phyloP scores from a whole-genome alignment of 2,888 invertebrate species.

The Prosopocoilus inquinatus region DNA sequence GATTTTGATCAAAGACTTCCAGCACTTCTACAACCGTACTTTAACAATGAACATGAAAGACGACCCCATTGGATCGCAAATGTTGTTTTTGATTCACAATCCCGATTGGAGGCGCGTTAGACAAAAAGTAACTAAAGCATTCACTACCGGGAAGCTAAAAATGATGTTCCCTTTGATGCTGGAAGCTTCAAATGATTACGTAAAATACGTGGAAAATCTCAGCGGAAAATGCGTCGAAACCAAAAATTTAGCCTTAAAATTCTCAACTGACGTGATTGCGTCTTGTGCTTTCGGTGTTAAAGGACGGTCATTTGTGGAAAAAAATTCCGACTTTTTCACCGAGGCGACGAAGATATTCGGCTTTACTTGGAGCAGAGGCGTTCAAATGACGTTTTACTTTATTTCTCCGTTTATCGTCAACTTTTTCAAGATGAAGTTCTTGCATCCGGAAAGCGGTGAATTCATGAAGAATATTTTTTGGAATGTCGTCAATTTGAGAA shows the following conservation, averaged over 20 bases:
- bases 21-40: conserved; percentile 52
- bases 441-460: conserved; percentile 9
- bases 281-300: conserved; percentile 48
- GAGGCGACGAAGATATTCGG: conserved; percentile 39
- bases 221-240: conserved; percentile 18
- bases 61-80: conserved; percentile 47
- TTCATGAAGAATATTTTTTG: conserved; percentile 18
- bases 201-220: conserved; percentile 1
- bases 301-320: conserved; percentile 40
- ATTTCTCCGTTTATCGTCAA: conserved; percentile 27
- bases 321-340: conserved; percentile 38
- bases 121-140: conserved; percentile 54
- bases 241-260: conserved; percentile 39
- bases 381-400: conserved; percentile 25
- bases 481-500: conserved; percentile 14
- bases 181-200: conserved; percentile 38
- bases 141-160: conserved; percentile 57
- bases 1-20: conserved; percentile 53
- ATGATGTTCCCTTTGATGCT: conserved; percentile 53
- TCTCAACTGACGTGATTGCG: conserved; percentile 48
- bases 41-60: conserved; percentile 46
- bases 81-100: conserved; percentile 51
- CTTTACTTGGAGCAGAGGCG: conserved; percentile 30
- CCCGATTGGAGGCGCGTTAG: conserved; percentile 56
- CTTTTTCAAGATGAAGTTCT: conserved; percentile 18